Percentiles rank a stretch among this genome's conserved stretches.
Evolutionary conservation across 2,797 vertebrate genomes (phyloP).

Genomic region (Peromyscus melanophrys): DNA sequence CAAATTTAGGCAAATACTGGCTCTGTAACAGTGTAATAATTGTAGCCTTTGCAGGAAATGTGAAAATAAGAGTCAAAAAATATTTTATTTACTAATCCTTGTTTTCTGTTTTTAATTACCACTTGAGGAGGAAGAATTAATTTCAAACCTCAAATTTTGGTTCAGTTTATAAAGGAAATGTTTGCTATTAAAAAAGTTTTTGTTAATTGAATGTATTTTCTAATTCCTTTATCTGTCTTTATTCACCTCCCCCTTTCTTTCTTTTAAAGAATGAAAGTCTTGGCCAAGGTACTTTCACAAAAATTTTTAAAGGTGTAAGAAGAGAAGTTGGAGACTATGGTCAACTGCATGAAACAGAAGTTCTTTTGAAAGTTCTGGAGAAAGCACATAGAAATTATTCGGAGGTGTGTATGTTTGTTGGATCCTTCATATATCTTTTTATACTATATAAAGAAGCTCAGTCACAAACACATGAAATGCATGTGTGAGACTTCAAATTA

Average conservation of each 20-base stretch:
- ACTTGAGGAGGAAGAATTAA: slow-evolving; percentile 55
- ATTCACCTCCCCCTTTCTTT: slow-evolving; percentile 47
- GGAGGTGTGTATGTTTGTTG: slow-evolving; percentile 91
- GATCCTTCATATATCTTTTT: background rate
- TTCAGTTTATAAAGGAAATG: slow-evolving; percentile 54
- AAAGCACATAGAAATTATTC: slow-evolving; percentile 97
- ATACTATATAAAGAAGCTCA: background rate
- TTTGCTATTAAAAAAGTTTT: slow-evolving; percentile 12
- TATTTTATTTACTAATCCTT: slow-evolving; percentile 44
- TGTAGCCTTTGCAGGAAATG: background rate
- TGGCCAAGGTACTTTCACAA: slow-evolving; percentile 98
- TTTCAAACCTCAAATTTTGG: slow-evolving; percentile 37
- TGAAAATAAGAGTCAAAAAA: background rate
- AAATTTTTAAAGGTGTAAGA: slow-evolving; percentile 96
- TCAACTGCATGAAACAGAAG: slow-evolving; percentile 95
- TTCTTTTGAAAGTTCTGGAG: slow-evolving; percentile 97
- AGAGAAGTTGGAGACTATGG: slow-evolving; percentile 97
- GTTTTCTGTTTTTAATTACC: slow-evolving; percentile 51
- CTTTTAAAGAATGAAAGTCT: slow-evolving; percentile 93
- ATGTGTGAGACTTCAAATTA: background rate
- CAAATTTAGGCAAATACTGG: background rate
- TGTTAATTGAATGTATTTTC: slow-evolving; percentile 39
- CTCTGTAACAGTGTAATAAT: background rate
- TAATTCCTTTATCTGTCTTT: slow-evolving; percentile 44
- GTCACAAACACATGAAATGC: background rate